Base-by-base conservation (phyloP, 2,113 vertebrate species). In the Ornithorhynchus anatinus region DNA sequence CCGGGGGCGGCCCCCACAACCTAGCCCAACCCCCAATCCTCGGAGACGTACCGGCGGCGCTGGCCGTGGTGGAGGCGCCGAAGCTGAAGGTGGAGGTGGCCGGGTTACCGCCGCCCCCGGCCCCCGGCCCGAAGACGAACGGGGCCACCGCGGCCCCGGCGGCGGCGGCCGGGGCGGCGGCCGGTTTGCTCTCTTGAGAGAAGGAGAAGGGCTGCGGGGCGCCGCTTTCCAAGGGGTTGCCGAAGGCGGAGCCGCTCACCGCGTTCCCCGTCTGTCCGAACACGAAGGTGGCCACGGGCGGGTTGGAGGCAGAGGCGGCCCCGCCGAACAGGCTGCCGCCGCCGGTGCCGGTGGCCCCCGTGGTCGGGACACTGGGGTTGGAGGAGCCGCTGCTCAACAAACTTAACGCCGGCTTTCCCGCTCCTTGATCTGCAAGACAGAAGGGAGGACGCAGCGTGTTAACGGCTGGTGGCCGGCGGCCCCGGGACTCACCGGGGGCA, bases 251-350 rank as follows among this genome's bases (percentile, higher is more conserved):
- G 61, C 82, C 88, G 86, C 88, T 90, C 80, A 85, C 94, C 47
- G 91, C 89, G 75, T 92, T 89, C 81, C 90, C 75, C 54, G 92
- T 81, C 80, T 97, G 96, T 72, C 96, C 95, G 47, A 98, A 99
- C 51, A 98, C 72, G 25, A 97, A 98, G 16, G 89, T 52, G 43
- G 86, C 0, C n/a, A 72, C 80, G 15, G 87, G 76, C 13, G 84
- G 61, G 45, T 82, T 92, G 45, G 89, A 85, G 33, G 90, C 85
- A 32, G 88, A 72, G 64, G 86, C 78, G 29, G 85, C 35, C 25
- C 81, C 90, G 59, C 96, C 94, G 63, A 98, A 99, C 36, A 96
- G 43, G 4, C 72, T 70, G n/a, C 84, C 77, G 10, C 52, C n/a
- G n/a, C n/a, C n/a, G 66, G 59, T 86, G n/a, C n/a, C n/a, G 66